Percentiles rank a stretch among this genome's conserved stretches.
These are phyloP conservation scores for Apodemus agrarius DNA, from an alignment of 2,797 vertebrate species.

Conservation along the genomic window DNA sequence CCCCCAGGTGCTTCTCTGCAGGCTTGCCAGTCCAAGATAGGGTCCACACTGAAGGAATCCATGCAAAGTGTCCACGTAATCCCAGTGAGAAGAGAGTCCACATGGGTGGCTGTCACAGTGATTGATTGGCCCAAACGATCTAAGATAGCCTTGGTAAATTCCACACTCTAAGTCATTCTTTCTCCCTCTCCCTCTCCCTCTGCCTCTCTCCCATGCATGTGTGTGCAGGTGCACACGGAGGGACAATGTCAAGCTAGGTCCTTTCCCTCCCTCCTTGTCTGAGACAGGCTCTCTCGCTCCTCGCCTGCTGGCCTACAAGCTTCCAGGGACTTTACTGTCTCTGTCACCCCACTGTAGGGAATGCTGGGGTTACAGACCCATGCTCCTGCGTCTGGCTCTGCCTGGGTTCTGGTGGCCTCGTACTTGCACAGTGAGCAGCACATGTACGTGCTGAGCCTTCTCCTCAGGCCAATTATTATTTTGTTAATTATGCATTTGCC, in stretches of 20 bases:
- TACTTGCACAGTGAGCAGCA: neutral
- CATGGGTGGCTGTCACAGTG: neutral
- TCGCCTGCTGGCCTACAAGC: neutral
- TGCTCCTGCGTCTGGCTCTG: neutral
- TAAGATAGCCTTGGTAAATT: neutral
- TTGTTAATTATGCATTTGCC: neutral
- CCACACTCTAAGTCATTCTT: neutral
- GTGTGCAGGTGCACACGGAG: too few species aligned
- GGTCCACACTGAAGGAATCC: neutral
- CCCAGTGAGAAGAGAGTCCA: neutral
- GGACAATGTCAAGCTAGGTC: neutral
- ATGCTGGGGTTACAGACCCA: neutral
- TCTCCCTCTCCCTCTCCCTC: neutral
- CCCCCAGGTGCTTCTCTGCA: neutral
- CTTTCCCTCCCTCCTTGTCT: neutral
- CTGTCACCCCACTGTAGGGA: neutral
- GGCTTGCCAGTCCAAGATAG: neutral
- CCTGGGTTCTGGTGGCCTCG: neutral
- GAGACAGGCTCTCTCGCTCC: neutral
- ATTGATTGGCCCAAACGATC: neutral
- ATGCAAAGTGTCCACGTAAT: neutral
- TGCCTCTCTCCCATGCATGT: neutral
- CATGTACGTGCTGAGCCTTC: neutral
- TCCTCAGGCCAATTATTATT: neutral
- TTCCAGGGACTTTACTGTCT: neutral